Conservation (phyloP, 2,888 invertebrate species). For the Keiferia lycopersicella region DNA sequence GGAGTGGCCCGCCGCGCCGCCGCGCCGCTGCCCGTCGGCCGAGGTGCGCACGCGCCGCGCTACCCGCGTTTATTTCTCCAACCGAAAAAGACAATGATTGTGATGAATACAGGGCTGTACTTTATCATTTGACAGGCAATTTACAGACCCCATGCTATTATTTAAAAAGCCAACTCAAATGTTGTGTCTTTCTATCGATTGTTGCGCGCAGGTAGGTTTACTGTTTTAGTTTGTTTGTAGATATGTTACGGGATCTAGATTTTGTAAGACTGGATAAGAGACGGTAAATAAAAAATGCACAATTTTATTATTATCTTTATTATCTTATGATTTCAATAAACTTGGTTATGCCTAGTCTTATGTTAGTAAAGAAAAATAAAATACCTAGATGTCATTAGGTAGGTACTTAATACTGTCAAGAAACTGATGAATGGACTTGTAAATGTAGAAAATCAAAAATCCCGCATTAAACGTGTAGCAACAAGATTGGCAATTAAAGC, state of each 20-base stretch:
- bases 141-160: not conserved
- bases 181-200: not conserved
- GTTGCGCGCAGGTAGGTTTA: too few species aligned
- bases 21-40: conserved; percentile 22
- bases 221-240: not conserved
- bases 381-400: too few species aligned
- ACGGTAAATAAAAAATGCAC: too few species aligned
- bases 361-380: too few species aligned
- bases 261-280: too few species aligned
- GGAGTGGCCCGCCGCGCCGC: not conserved
- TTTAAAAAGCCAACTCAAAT: not conserved
- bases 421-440: not conserved
- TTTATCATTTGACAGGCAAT: conserved; percentile 26
- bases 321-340: too few species aligned
- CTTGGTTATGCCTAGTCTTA: too few species aligned
- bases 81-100: conserved; percentile 56
- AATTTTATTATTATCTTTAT: too few species aligned
- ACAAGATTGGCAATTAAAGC: conserved; percentile 25
- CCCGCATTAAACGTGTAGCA: conserved; percentile 9
- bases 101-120: conserved; percentile 40
- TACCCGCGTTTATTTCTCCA: conserved; percentile 42
- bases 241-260: not conserved
- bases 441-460: conserved; percentile 11
- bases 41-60: conserved; percentile 58
- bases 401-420: not conserved